Base-by-base conservation (phyloP, 2,797 vertebrate genomes). In the Orestias chungarensis region DNA sequence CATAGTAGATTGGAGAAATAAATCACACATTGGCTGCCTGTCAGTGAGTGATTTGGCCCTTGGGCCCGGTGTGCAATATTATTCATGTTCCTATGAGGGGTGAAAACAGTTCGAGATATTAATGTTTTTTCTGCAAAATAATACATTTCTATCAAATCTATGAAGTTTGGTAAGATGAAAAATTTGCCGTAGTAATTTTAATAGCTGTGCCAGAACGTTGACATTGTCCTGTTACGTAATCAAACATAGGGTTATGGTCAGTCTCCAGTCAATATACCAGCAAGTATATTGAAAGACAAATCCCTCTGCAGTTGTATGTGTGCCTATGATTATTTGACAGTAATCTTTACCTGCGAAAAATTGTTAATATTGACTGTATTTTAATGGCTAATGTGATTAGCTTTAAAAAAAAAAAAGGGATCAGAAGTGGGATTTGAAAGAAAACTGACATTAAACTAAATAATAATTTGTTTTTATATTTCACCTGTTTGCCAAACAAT, bases 1-100 rank as follows among this genome's bases (percentile, higher is more conserved):
- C 38, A 40, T 25, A 15, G 35, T 40, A 62, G 59, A 65, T 47
- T 66, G 64, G 43, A 44, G 44, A 25, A 62, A 62, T 62, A 62
- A 62, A 62, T 62, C 59, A 62, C 9, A 40, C 59, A 42, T 40
- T 40, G 59, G 42, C 59, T 62, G 35, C 23, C 59, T 62, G 59
- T 62, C 59, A 62, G 59, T 62, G 14, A 20, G 17, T 12, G 44
- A 47, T 46, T 43, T 49, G 18, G 18, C 59, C 59, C 59, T 25
- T 11, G 59, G 59, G 59, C 59, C 23, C 23, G 1, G 23, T 62
- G 59, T 62, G 35, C 33, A 62, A 40, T 62, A 62, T 40, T 62
- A 62, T 42, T 62, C 35, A 42, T 62, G 15, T 62, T 62, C n/a
- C 14, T 62, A 12, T 42, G 14, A 14, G 35, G 23, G 23, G 15